Evolutionary conservation across 2,113 vertebrate species (phyloP).

Genomic region (Oxygymnocypris stewartii): DNA sequence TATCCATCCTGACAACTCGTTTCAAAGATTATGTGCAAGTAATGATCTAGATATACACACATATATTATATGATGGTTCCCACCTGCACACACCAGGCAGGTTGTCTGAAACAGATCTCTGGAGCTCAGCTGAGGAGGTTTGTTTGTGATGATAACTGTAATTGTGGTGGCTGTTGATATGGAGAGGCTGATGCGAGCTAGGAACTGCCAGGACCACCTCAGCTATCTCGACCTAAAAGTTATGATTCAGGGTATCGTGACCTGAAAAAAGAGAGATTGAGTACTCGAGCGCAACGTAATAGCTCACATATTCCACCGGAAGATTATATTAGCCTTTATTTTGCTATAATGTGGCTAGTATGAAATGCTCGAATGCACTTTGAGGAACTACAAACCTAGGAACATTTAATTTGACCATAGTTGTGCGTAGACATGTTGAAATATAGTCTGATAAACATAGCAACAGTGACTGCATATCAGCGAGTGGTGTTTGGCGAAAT

Average conservation of each 20-base stretch:
- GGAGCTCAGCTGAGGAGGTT: conserved; percentile 58
- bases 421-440: background rate
- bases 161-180: conserved; percentile 64
- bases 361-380: background rate
- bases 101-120: conserved; percentile 62
- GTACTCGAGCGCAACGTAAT: background rate
- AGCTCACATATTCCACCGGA: background rate
- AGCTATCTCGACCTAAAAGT: conserved; percentile 18
- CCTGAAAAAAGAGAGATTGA: conserved; percentile 9
- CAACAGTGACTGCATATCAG: background rate
- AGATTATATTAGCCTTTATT: background rate
- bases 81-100: conserved; percentile 58
- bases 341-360: background rate
- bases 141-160: conserved; percentile 70
- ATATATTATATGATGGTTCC: conserved; percentile 59
- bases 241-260: background rate
- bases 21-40: background rate
- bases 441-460: background rate
- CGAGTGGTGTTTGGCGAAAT: conserved; percentile 16
- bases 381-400: too few species aligned
- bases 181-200: conserved; percentile 61
- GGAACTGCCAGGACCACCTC: conserved; percentile 1
- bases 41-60: background rate
- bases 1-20: conserved; percentile 2
- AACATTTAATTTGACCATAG: background rate